Evolutionary conservation across 1,140 invertebrate species (phyloP).

Genomic region (Chironomus tepperi): DNA sequence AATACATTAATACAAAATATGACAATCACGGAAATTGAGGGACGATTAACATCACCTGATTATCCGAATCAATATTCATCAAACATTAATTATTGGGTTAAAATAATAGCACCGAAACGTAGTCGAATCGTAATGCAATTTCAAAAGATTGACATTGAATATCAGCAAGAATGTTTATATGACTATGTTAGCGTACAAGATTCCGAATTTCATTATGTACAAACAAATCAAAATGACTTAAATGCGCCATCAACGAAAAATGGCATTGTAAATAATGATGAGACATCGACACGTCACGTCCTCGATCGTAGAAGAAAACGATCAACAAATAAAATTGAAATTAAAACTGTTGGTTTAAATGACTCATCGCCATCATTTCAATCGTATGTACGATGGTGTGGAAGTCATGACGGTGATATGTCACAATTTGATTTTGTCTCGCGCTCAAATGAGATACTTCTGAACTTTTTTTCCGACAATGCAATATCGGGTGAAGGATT

Average conservation of each 20-base stretch:
- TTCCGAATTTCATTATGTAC: constrained; percentile 25
- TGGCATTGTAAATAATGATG: background rate
- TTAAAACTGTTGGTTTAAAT: constrained; percentile 23
- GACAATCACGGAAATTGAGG: constrained; percentile 46
- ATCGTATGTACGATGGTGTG: constrained; percentile 45
- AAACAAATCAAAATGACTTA: constrained; percentile 12
- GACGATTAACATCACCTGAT: constrained; percentile 39
- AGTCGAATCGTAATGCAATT: constrained; percentile 58
- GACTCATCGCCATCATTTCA: constrained; percentile 29
- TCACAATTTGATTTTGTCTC: constrained; percentile 53
- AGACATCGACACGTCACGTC: background rate
- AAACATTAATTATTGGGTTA: constrained; percentile 55
- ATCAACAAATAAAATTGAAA: constrained; percentile 29
- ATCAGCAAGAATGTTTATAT: constrained; percentile 65
- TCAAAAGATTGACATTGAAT: constrained; percentile 57
- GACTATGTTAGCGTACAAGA: constrained; percentile 49
- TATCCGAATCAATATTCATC: constrained; percentile 58
- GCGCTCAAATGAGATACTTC: constrained; percentile 45
- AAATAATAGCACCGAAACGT: constrained; percentile 48
- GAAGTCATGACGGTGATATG: constrained; percentile 45
- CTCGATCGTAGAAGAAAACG: constrained; percentile 27
- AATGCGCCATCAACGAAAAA: constrained; percentile 20
- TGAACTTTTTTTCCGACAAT: constrained; percentile 63
- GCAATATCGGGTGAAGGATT: constrained; percentile 57
- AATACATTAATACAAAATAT: constrained; percentile 37